Percentiles rank a stretch among this genome's conserved stretches.
Conservation (phyloP, 2,113 vertebrate species). For the Tragulus kanchil region DNA sequence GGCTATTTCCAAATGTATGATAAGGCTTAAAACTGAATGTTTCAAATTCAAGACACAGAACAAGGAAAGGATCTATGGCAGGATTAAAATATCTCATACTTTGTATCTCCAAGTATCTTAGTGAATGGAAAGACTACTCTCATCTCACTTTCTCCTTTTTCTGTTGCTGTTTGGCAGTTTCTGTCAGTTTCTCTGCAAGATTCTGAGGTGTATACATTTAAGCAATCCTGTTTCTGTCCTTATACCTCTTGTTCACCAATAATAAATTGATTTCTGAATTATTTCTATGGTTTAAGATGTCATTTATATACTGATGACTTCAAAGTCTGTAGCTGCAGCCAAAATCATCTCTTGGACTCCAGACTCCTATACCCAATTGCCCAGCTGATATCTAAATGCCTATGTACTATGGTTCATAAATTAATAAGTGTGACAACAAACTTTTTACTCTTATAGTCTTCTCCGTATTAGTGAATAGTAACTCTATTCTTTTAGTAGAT, state of each 20-base stretch:
- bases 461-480: not conserved
- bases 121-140: not conserved
- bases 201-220: not conserved
- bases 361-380: not conserved
- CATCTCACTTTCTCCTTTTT: not conserved
- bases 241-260: not conserved
- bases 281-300: not conserved
- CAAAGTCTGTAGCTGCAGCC: not conserved
- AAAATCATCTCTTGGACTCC: not conserved
- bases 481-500: not conserved
- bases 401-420: not conserved
- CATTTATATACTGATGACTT: not conserved
- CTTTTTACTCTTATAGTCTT: not conserved
- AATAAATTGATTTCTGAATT: not conserved
- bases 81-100: not conserved
- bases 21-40: not conserved
- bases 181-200: not conserved
- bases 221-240: not conserved
- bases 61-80: not conserved
- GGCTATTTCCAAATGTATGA: not conserved
- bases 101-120: not conserved
- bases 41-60: not conserved
- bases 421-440: not conserved
- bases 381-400: not conserved
- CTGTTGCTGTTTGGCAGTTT: not conserved